Evolutionary conservation across 2,797 vertebrate genomes (phyloP), one percentile per base, ranked within the genome.

Genomic region (Ctenopoma multispine): DNA sequence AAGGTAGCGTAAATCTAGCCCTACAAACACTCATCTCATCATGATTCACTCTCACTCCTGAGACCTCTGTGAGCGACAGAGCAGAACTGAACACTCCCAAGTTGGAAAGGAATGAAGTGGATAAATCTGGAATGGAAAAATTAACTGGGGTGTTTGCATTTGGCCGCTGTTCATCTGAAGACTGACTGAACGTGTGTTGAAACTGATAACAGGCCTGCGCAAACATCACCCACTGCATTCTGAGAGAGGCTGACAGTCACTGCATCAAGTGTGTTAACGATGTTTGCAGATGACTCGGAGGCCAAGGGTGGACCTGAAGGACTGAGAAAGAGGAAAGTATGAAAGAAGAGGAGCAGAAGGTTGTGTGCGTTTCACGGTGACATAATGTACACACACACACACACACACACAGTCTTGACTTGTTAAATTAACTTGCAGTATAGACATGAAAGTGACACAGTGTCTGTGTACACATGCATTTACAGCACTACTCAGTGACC

Each of bases 201-300:
- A 77, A 81, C 56, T 70, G 75, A 86, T 77, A 85, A 83, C 20
- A 59, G 68, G 67, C 54, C 66, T 43, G 55, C 8, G 15, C 84
- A 86, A 86, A 89, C 71, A 69, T 66, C 77, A 72, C 63, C 64
- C n/a, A 7, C 61, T 46, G 65, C 65, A 72, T 84, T 80, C 66
- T 72, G 83, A 67, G 69, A 85, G 71, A 79, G 61, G 68, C 59
- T 27, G 79, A 83, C 75, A 68, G 79, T 27, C 85, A 59, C 64
- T 24, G 20, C 72, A 76, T 59, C 4, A 1, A 75, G 61, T 65
- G 75, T 72, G 79, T 81, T 93, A 90, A 93, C 71, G 73, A 83
- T 84, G 91, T 92, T 89, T 89, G 83, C 87, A 91, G 85, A 92
- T 89, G 87, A 88, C 72, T 82, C 10, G 38, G 56, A 75, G 63